These are phyloP conservation scores for Cetoscarus ocellatus DNA, from an alignment of 2,797 vertebrate species.

Conservation along the genomic window DNA sequence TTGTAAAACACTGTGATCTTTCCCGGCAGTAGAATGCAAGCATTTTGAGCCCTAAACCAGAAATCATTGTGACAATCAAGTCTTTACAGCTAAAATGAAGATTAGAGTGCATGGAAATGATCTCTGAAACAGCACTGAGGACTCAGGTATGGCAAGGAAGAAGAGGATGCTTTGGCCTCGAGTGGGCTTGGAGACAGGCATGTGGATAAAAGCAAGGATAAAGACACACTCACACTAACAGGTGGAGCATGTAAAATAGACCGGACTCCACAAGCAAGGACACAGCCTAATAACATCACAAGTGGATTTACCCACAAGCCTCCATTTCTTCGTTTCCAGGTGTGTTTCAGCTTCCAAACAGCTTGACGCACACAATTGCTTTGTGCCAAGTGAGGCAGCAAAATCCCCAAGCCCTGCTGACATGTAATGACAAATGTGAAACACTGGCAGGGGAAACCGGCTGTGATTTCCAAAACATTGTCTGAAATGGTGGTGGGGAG, in stretches of 20 bases:
- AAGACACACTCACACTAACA: slow-evolving; percentile 22
- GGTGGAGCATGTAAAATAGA: slow-evolving; percentile 43
- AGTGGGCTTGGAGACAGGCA: slow-evolving; percentile 46
- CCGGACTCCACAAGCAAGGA: slow-evolving; percentile 29
- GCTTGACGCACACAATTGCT: slow-evolving; percentile 59
- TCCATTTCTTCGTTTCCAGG: slow-evolving; percentile 48
- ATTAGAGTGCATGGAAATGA: slow-evolving; percentile 32
- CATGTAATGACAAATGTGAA: slow-evolving; percentile 72
- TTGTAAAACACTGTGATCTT: slow-evolving; percentile 39
- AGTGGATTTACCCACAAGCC: slow-evolving; percentile 41
- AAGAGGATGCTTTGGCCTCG: slow-evolving; percentile 44
- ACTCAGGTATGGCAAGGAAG: slow-evolving; percentile 32
- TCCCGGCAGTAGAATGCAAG: slow-evolving; percentile 43
- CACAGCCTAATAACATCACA: slow-evolving; percentile 48
- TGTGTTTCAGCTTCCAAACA: slow-evolving; percentile 46
- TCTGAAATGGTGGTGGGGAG: slow-evolving; percentile 63
- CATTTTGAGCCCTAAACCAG: slow-evolving; percentile 41
- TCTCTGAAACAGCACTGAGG: slow-evolving; percentile 31
- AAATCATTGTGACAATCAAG: slow-evolving; percentile 52
- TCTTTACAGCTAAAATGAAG: slow-evolving; percentile 36
- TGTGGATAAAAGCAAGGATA: slow-evolving; percentile 30
- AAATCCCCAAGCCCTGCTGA: slow-evolving; percentile 60
- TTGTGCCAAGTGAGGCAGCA: slow-evolving; percentile 71
- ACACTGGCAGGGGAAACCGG: slow-evolving; percentile 55
- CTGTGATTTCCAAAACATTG: slow-evolving; percentile 70